Base-by-base conservation (phyloP, 1,140 invertebrate genomes). In the Pemphigus obesinymphae region DNA sequence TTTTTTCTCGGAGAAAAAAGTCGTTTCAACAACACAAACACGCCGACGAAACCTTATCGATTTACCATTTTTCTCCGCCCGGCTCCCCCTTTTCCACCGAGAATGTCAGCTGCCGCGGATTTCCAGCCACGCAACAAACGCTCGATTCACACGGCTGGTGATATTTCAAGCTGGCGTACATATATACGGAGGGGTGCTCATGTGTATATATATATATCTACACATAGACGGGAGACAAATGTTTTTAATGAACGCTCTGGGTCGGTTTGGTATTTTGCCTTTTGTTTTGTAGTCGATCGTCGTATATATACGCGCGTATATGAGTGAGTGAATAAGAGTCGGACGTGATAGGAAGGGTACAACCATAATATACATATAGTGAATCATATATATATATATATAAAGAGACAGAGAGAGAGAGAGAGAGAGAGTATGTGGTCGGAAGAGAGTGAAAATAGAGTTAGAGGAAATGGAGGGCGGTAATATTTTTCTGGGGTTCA, bases 171-270 rank as follows among this genome's bases (percentile, higher is more conserved):
- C 34, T 40, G 34, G 75, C 15, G 34, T 58, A n/a, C n/a, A n/a
- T n/a, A n/a, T n/a, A n/a, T n/a, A 40, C 23, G 7, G 53, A 78
- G 23, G 73, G 75, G 75, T 55, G 34, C 6, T 45, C 68, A 2
- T 13, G 0, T 13, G 43, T 15, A 70, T 43, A 66, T 66, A 68
- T 40, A 68, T 63, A 37, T 40, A 66, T 20, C 11, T 66, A 63
- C 37, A 63, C 34, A 63, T 34, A 58, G 34, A 58, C 75, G 48
- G 75, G 75, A 78, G 75, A 78, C 75, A 78, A 78, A 78, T 78
- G 75, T 78, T 78, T 78, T 78, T 78, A 78, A 78, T 78, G 75
- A 78, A 78, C 75, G 75, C 50, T 78, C 53, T n/a, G 75, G 75
- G 75, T 58, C 31, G 50, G 75, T n/a, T 55, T 40, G 50, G 34